Conservation (phyloP, 2,888 invertebrate species). For the Drosophila kokeensis region DNA sequence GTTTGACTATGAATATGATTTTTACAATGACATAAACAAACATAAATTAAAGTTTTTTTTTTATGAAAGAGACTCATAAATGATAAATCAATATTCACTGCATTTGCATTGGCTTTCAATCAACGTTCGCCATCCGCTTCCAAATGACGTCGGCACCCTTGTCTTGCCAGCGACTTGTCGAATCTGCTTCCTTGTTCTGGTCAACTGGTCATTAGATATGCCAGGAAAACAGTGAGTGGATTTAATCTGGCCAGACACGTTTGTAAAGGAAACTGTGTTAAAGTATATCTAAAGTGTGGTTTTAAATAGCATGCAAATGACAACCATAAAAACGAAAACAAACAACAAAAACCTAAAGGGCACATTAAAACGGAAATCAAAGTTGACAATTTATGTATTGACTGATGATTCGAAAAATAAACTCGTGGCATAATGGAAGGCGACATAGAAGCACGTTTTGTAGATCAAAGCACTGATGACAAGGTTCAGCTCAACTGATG, state of each 20-base stretch:
- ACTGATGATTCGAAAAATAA: slow-evolving; percentile 16
- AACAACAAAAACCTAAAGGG: background rate
- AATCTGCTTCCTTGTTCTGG: slow-evolving; percentile 50
- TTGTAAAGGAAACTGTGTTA: slow-evolving; percentile 18
- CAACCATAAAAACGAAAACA: slow-evolving; percentile 8
- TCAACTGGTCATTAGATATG: slow-evolving; percentile 24
- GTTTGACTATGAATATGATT: background rate
- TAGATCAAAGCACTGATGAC: slow-evolving; percentile 13
- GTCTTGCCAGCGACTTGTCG: slow-evolving; percentile 31
- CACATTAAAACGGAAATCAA: slow-evolving; percentile 4
- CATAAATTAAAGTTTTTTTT: slow-evolving; percentile 7
- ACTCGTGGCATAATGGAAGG: slow-evolving; percentile 17
- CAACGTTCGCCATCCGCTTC: slow-evolving; percentile 17
- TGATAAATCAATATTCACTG: slow-evolving; percentile 20
- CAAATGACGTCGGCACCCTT: slow-evolving; percentile 32
- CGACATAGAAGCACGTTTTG: background rate
- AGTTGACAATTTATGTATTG: slow-evolving; percentile 24
- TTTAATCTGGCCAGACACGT: slow-evolving; percentile 36
- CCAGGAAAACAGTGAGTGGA: slow-evolving; percentile 26
- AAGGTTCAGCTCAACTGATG: slow-evolving; percentile 6
- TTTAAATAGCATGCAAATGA: slow-evolving; percentile 28
- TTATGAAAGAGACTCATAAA: background rate
- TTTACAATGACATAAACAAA: background rate
- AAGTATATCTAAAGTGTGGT: slow-evolving; percentile 7
- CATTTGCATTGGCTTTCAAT: slow-evolving; percentile 24